These are phyloP conservation scores for Eumacrocentrus americanus DNA, from an alignment of 2,888 invertebrate species.

Conservation along the genomic window DNA sequence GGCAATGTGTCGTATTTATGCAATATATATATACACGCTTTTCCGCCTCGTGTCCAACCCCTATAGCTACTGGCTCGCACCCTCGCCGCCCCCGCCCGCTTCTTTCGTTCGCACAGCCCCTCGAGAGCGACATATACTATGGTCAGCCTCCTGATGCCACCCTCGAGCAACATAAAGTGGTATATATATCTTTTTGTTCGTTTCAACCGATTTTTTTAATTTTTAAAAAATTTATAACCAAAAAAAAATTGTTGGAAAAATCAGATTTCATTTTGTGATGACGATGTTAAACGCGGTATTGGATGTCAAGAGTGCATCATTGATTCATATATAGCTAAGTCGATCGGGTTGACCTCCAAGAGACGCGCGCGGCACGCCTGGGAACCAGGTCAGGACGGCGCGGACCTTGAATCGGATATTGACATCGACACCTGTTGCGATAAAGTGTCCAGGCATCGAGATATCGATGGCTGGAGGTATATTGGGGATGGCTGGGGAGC, in stretches of 20 bases:
- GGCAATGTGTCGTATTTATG: slow-evolving; percentile 50
- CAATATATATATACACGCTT: slow-evolving; percentile 37
- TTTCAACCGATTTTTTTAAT: background rate
- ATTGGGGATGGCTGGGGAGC: slow-evolving; percentile 18
- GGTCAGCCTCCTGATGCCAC: slow-evolving; percentile 8
- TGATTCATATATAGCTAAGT: too few species aligned
- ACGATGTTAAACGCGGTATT: too few species aligned
- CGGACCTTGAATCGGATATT: slow-evolving; percentile 40
- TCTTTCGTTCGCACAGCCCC: slow-evolving; percentile 7
- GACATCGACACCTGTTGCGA: slow-evolving; percentile 44
- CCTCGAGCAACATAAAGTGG: slow-evolving; percentile 4
- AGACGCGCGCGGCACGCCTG: slow-evolving; percentile 5
- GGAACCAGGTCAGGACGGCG: slow-evolving; percentile 30
- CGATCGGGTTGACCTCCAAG: slow-evolving; percentile 16
- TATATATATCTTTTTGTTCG: slow-evolving; percentile 32
- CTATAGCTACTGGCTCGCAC: slow-evolving; percentile 35
- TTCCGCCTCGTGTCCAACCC: slow-evolving; percentile 40
- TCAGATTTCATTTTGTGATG: too few species aligned
- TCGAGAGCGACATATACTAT: too few species aligned
- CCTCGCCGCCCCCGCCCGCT: slow-evolving; percentile 18
- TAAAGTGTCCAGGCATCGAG: slow-evolving; percentile 41
- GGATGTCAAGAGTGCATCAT: slow-evolving; percentile 11
- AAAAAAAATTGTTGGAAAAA: too few species aligned
- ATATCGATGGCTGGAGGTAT: slow-evolving; percentile 39
- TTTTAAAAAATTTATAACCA: background rate